Base-by-base conservation (phyloP, 2,113 vertebrate species). In the Aegithalos caudatus region DNA sequence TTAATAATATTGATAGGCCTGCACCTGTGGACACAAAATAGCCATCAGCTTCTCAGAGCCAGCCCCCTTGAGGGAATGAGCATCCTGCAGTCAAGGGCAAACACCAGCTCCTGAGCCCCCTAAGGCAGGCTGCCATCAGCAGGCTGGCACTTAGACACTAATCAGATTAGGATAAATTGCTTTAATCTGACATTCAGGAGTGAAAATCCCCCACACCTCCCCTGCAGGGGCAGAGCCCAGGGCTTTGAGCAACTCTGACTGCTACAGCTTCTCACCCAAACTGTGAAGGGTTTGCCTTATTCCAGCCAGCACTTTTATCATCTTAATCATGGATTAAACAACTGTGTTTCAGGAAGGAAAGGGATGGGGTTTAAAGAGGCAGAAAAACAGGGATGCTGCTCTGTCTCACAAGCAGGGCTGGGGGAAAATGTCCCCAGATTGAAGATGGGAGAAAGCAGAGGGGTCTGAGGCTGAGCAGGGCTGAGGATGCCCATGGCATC, bases 131-230 rank as follows among this genome's bases (percentile, higher is more conserved):
- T 84, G 81, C 56, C 27, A 17, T 88, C 94, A 96, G 80, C 67
- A 88, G 94, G 23, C 88, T 57, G 88, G 96, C 92, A 92, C 86
- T 83, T 88, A 96, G 84, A 56, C 84, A 42, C 90, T 98, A 98
- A 98, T 98, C 95, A 45, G 96, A 97, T 98, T 97, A 98, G 88
- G 82, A 94, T 81, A 85, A 97, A 97, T 94, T 94, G 90, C 96
- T 96, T 97, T 88, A 94, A 95, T 92, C 86, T 96, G 97, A 94
- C 97, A 95, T 61, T 86, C 91, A 93, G 88, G 90, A 95, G 91
- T 11, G 51, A 91, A 94, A 88, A 64, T 21, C 57, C 25, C 66
- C 79, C 70, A 60, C 62, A 33, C 16, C 33, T 6, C 56, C 82
- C 54, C 92, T 33, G 25, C 25, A 38, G 58, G 58, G 58, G 25